Base-by-base conservation (phyloP, 2,113 vertebrate genomes). In the Thalassoma bifasciatum region DNA sequence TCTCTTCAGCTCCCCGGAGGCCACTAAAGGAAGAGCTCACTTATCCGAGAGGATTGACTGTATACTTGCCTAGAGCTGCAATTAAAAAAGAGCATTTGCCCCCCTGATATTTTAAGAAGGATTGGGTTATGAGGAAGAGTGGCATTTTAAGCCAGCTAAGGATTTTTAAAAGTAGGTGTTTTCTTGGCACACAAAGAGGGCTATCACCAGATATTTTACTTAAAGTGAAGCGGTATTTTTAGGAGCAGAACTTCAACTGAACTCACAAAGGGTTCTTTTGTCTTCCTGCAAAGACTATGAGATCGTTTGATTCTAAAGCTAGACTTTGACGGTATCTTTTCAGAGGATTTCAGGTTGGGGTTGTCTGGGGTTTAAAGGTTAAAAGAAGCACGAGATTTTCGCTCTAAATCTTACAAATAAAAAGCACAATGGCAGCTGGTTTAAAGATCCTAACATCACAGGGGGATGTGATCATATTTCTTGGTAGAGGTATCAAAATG, bases 41-140 rank as follows among this genome's bases (percentile, higher is more conserved):
- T 84, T 84, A 86, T 88, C 77, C 73, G 49, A 80, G 80, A 79
- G 86, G 89, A 88, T 87, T 90, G 90, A 89, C 79, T 79, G 52
- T 67, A 82, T 62, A 84, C 83, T 87, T 58, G 82, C 89, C 84
- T 71, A 72, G 61, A 87, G 84, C 88, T 76, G 77, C 86, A 85
- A 91, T 91, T 89, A 87, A 89, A 91, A 83, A 81, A 66, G 61
- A 66, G 60, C 78, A 74, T 88, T 86, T 75, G 17, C 23, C 58
- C 54, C 60, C 30, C 71, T 63, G 71, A 75, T 76, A 87, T 84
- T 89, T 86, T 82, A 82, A 77, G 72, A 84, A 71, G 85, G 80
- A 84, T 86, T 84, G 80, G 73, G 64, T 64, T 77, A 61, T 72
- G 79, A 76, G 72, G 72, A 71, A 75, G 70, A 80, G 75, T 77